These are phyloP conservation scores for Oceanodroma leucorhoa DNA, from an alignment of 2,797 vertebrate species.

Conservation along the genomic window DNA sequence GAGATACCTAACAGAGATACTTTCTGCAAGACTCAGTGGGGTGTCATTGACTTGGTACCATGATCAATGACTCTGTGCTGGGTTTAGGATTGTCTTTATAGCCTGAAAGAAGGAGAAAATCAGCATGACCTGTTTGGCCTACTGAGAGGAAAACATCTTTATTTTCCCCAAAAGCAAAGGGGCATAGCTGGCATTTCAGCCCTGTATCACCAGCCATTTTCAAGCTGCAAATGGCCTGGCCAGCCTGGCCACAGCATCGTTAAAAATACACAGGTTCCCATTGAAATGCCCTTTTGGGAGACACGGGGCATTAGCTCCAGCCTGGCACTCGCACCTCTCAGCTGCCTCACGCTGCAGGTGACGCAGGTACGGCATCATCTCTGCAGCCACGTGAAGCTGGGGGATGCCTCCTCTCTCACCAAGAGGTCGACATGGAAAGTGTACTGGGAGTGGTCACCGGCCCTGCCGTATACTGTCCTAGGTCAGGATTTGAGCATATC, in stretches of 20 bases:
- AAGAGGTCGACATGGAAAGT: accelerated
- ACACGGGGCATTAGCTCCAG: accelerated
- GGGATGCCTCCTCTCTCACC: background rate
- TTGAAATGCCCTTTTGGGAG: background rate
- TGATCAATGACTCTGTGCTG: background rate
- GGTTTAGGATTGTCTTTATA: background rate
- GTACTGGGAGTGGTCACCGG: accelerated
- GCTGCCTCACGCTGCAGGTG: accelerated
- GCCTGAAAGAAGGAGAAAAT: background rate
- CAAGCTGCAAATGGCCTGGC: background rate
- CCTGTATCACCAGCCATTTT: background rate
- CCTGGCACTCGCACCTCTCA: too few relatives aligned
- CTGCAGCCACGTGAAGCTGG: accelerated
- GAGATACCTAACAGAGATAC: accelerated
- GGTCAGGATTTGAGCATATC: background rate
- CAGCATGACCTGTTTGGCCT: background rate
- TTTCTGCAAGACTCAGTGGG: background rate
- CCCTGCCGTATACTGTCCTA: accelerated
- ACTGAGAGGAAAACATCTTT: background rate
- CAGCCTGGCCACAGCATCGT: background rate
- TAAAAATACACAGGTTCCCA: accelerated
- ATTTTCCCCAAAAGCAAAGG: background rate
- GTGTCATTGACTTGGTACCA: background rate
- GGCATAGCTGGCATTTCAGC: background rate
- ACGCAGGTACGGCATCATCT: accelerated